Percentiles rank a stretch among this genome's conserved stretches.
phyloP scores from a whole-genome alignment of 2,888 invertebrate species.

The Troides oblongomaculatus region DNA sequence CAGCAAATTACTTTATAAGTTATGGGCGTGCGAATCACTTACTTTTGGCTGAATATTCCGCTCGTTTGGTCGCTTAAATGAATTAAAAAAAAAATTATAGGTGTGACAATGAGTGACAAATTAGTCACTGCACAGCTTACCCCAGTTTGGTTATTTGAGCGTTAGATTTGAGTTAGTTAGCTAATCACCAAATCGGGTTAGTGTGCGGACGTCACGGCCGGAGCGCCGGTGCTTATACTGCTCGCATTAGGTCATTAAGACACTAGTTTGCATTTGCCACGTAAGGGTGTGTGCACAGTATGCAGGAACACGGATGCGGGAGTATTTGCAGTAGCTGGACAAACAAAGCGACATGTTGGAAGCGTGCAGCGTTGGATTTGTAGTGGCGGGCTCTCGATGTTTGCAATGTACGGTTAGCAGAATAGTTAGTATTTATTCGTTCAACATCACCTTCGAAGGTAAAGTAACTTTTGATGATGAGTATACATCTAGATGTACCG shows the following conservation, averaged over 20 bases:
- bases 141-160: neutral
- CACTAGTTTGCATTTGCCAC: slow-evolving; percentile 21
- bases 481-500: no score
- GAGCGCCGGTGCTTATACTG: slow-evolving; percentile 9
- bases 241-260: slow-evolving; percentile 26
- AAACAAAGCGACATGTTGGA: slow-evolving; percentile 34
- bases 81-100: no score
- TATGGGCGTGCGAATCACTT: no score
- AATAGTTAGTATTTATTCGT: neutral
- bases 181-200: slow-evolving; percentile 15
- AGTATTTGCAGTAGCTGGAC: slow-evolving; percentile 31
- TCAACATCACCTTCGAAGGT: no score
- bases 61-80: no score
- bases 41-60: no score
- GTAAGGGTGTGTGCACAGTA: slow-evolving; percentile 19
- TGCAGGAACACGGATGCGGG: slow-evolving; percentile 28
- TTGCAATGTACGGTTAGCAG: slow-evolving; percentile 18
- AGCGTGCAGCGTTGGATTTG: slow-evolving; percentile 33
- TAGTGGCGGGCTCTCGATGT: slow-evolving; percentile 27
- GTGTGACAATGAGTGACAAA: no score
- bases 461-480: no score
- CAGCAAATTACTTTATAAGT: no score
- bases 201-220: slow-evolving; percentile 4
- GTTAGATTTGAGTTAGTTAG: neutral
- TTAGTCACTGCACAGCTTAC: no score